These are phyloP conservation scores for Urechis unicinctus DNA, from an alignment of 2,888 invertebrate genomes.

Conservation along the genomic window DNA sequence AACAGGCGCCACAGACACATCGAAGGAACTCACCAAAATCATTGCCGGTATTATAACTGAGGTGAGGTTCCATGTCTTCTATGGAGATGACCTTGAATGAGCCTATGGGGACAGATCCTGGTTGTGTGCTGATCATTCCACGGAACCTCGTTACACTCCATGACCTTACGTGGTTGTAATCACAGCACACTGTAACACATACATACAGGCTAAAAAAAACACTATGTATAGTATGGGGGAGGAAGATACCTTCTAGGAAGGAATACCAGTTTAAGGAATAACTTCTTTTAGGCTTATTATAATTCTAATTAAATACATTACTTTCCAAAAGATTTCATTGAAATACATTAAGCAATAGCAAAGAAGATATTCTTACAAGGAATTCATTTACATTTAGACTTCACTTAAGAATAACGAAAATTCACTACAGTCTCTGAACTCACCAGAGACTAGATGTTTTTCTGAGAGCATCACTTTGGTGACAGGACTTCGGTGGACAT, in stretches of 20 bases:
- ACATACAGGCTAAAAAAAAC: no score
- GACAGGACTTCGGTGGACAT: slow-evolving; percentile 91
- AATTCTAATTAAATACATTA: no score
- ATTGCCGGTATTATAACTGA: slow-evolving; percentile 56
- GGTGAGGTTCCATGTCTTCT: slow-evolving; percentile 57
- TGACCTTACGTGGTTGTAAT: slow-evolving; percentile 94
- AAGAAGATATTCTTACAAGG: no score
- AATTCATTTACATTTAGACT: background rate
- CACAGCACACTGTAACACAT: slow-evolving; percentile 66
- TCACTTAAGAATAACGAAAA: background rate
- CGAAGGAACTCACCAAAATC: slow-evolving; percentile 61
- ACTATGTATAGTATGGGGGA: no score
- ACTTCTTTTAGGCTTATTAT: no score
- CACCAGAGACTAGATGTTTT: slow-evolving; percentile 28
- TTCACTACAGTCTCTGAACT: background rate
- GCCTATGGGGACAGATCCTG: slow-evolving; percentile 93
- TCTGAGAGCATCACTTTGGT: slow-evolving; percentile 47
- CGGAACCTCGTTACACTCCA: slow-evolving; percentile 96
- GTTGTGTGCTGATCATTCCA: slow-evolving; percentile 98
- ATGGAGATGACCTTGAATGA: slow-evolving; percentile 93
- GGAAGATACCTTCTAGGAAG: no score
- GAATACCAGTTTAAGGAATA: no score
- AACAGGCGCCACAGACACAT: no score
- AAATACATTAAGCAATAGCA: no score
- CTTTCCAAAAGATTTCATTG: no score